Base-by-base conservation (phyloP, 2,797 vertebrate species). In the Vultur gryphus region DNA sequence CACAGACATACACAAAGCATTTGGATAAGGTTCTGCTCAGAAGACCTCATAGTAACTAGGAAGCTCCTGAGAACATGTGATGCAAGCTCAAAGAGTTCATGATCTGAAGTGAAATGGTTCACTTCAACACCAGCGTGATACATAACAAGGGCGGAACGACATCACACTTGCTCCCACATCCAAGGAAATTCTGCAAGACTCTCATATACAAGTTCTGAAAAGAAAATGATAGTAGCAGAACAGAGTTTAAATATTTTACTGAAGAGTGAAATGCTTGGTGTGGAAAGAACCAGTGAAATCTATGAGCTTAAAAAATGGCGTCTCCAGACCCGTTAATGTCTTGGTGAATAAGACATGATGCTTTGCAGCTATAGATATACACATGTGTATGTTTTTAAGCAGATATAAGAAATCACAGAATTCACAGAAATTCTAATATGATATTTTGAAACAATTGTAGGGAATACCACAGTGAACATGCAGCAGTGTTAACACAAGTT, bases 251-350 rank as follows among this genome's bases (percentile, higher is more conserved):
- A 43, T 91, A 91, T 57, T 93, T 87, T 80, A 83, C 26, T 65
- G n/a, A 94, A 75, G 43, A 77, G 21, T 61, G 23, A 80, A 85
- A 65, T 55, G 29, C 37, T 80, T 87, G 51, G 61, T 82, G 80
- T 89, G 70, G 75, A 71, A 90, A 84, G 55, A 96, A 92, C n/a
- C 55, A 91, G 26, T 11, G 29, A 91, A 82, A 64, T 35, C n/a
- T 21, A 1, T 7, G 16, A 73, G 19, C 29, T 75, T 75, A 44
- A 72, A 87, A 90, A 73, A 49, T 6, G 6, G 11, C 59, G 94
- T 91, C 61, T 78, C 61, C 29, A 71, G 48, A 80, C 6, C 20
- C 12, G 1, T 25, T 73, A 33, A 48, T 25, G 16, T 62, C 35
- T 77, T 44, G 17, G 46, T 89, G 31, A 65, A 61, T 83, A 61